phyloP scores from a whole-genome alignment of 2,888 invertebrate genomes.

The Cenopis cana region DNA sequence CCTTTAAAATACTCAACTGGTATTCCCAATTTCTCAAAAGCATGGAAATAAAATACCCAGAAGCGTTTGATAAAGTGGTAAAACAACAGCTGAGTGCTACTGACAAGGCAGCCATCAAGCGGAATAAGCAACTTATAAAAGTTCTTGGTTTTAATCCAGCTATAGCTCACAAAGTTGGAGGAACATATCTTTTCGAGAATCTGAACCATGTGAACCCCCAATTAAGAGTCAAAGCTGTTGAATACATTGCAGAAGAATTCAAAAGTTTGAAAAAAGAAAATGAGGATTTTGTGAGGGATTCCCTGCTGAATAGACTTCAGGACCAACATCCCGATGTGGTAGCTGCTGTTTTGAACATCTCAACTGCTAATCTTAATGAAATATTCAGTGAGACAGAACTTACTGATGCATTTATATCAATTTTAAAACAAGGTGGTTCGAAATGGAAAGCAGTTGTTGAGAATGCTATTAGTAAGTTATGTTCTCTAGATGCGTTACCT shows the following conservation, averaged over 20 bases:
- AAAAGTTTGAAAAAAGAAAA: constrained; percentile 78
- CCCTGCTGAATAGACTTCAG: constrained; percentile 87
- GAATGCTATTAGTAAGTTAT: constrained; percentile 77
- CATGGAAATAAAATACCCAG: constrained; percentile 89
- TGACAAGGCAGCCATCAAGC: constrained; percentile 59
- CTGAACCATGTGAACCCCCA: constrained; percentile 89
- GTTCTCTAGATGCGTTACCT: constrained; percentile 68
- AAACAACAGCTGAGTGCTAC: constrained; percentile 82
- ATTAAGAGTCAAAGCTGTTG: constrained; percentile 88
- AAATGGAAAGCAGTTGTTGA: constrained; percentile 75
- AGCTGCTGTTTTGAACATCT: constrained; percentile 79
- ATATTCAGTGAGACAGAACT: constrained; percentile 76
- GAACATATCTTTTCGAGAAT: constrained; percentile 87
- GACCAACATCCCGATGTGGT: constrained; percentile 89
- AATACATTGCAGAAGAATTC: constrained; percentile 85
- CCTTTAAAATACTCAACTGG: constrained; percentile 77
- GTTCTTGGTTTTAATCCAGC: constrained; percentile 84
- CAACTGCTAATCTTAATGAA: constrained; percentile 64
- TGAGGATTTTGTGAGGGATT: constrained; percentile 86
- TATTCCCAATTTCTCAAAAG: constrained; percentile 83
- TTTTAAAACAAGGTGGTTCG: constrained; percentile 75
- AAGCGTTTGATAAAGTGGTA: constrained; percentile 88
- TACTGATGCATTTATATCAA: constrained; percentile 76
- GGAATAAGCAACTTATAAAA: constrained; percentile 72
- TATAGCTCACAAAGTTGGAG: constrained; percentile 80